Evolutionary conservation across 1,140 invertebrate genomes (phyloP).

Genomic region (Atopsyche davidsoni): DNA sequence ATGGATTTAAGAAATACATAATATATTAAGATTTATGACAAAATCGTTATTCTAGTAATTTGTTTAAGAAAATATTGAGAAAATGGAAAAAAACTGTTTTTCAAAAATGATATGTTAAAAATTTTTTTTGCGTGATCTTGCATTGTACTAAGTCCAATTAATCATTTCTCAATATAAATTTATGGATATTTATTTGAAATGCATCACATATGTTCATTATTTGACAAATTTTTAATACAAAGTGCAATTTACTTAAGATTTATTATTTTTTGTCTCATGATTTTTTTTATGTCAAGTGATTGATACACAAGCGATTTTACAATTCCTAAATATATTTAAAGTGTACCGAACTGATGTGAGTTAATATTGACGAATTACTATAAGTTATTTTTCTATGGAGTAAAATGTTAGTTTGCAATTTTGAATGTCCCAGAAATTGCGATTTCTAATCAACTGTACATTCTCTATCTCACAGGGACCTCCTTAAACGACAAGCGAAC

Average conservation of each 20-base stretch:
- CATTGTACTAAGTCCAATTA: slow-evolving; percentile 15
- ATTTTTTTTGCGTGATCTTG: slow-evolving; percentile 8
- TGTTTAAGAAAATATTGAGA: slow-evolving; percentile 20
- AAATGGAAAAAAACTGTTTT: slow-evolving; percentile 13
- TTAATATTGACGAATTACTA: slow-evolving; percentile 21
- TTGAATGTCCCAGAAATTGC: too few species aligned
- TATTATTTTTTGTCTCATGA: background rate
- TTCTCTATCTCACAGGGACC: too few species aligned
- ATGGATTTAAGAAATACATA: slow-evolving; percentile 12
- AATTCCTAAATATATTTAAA: background rate
- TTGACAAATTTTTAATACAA: background rate
- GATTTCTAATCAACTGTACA: too few species aligned
- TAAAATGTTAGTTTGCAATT: slow-evolving; percentile 16
- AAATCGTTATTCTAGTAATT: slow-evolving; percentile 20
- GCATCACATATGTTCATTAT: background rate
- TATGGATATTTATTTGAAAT: slow-evolving; percentile 15
- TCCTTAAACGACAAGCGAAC: too few species aligned
- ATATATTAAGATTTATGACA: slow-evolving; percentile 23
- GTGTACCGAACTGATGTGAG: slow-evolving; percentile 16
- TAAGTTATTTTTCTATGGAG: slow-evolving; percentile 24
- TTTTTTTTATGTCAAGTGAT: background rate
- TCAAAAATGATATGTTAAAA: slow-evolving; percentile 5
- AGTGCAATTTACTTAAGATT: slow-evolving; percentile 9
- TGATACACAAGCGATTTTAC: background rate
- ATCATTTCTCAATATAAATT: slow-evolving; percentile 14